These are phyloP conservation scores for Colletes gigas DNA, from an alignment of 1,140 invertebrate species.

Conservation along the genomic window DNA sequence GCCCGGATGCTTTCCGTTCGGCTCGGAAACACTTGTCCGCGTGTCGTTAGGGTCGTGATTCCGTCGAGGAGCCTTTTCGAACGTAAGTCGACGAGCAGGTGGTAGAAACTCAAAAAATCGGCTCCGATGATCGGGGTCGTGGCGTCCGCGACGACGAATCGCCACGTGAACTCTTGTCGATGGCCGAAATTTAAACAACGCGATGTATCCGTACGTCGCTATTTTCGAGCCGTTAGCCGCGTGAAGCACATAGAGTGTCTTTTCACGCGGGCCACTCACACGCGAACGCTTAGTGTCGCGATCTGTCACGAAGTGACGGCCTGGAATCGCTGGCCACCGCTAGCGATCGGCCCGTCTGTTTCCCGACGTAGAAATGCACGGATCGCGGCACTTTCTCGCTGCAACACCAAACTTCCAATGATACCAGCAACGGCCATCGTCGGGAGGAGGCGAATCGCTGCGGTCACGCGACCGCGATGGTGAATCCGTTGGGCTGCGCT, in stretches of 20 bases:
- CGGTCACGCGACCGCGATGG: no score
- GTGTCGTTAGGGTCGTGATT: neutral
- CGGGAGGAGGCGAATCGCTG: no score
- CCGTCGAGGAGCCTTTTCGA: neutral
- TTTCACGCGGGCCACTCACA: neutral
- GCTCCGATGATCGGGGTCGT: slow-evolving; percentile 19
- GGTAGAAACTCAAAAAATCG: slow-evolving; percentile 1
- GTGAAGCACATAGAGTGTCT: neutral
- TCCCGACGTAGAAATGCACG: no score
- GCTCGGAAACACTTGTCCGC: neutral
- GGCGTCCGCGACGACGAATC: slow-evolving; percentile 6
- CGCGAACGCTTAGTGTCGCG: neutral
- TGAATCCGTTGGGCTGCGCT: no score
- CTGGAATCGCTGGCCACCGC: neutral
- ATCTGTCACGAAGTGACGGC: neutral
- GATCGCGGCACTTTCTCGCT: no score
- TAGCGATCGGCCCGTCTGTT: neutral
- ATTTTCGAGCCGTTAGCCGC: slow-evolving; percentile 4
- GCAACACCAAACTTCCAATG: no score
- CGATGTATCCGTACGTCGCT: neutral
- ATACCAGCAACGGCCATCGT: no score
- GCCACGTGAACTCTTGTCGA: neutral
- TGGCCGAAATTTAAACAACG: neutral
- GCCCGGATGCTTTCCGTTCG: neutral
- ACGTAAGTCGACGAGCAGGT: neutral